Conservation (phyloP, 2,113 vertebrate species). For the Hystrix brachyura region DNA sequence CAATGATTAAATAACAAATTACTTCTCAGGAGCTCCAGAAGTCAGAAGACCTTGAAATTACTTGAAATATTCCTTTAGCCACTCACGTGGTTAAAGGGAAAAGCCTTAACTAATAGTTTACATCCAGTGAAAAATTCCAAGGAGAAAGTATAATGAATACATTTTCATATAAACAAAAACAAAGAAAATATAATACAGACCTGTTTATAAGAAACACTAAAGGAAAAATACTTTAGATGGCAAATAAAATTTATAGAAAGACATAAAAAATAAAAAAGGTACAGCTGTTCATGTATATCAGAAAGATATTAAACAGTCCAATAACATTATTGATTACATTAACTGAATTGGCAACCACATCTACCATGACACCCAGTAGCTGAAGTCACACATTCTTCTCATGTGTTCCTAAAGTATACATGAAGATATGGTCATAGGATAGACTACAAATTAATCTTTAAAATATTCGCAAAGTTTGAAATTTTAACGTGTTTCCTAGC, state of each 20-base stretch:
- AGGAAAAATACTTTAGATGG: background rate
- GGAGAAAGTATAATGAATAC: background rate
- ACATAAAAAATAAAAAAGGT: slow-evolving; percentile 13
- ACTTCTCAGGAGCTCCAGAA: slow-evolving; percentile 1
- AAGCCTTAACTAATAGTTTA: background rate
- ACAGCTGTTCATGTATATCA: background rate
- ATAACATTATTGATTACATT: background rate
- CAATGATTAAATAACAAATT: background rate
- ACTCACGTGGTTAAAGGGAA: background rate
- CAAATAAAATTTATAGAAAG: slow-evolving; percentile 18
- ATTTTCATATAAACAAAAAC: slow-evolving; percentile 29
- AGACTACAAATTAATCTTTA: background rate
- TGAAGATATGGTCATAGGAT: background rate
- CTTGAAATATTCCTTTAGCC: background rate
- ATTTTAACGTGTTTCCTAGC: background rate
- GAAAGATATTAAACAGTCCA: background rate
- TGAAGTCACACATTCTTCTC: background rate
- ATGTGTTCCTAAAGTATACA: slow-evolving; percentile 16
- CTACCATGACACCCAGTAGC: background rate
- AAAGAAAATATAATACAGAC: background rate
- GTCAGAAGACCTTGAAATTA: background rate
- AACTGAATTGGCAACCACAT: background rate
- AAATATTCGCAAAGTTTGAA: background rate
- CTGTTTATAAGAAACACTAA: background rate
- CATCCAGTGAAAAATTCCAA: background rate